Base-by-base conservation (phyloP, 92 coral and sea anemone genomes). In the Zoanthus gigantus region DNA sequence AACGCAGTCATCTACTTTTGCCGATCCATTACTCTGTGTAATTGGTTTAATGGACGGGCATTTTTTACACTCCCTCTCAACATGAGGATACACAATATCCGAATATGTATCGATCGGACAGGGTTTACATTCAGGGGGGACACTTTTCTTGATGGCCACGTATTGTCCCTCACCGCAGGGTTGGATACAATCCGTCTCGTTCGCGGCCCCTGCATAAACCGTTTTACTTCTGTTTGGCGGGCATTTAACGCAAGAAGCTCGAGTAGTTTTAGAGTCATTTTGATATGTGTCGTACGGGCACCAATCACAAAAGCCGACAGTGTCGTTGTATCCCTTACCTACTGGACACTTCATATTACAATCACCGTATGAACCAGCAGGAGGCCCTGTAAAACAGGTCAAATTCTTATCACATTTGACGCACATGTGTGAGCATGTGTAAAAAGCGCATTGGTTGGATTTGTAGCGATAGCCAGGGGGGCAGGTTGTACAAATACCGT, bases 271-370 rank as follows among this genome's bases (percentile, higher is more conserved):
- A 29, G 63, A 46, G 45, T 81, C 75, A 66, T 66, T 81, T 47
- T 66, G 85, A 65, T 81, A 81, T 0, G 85, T 47, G 34, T 81
- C 74, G 46, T 45, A 81, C 13, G 85, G 85, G 30, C 85, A 81
- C 85, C 85, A 81, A 10, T 81, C 85, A 81, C 85, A 81, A 71
- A 81, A 81, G 23, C 85, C 85, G 47, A 81, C 18, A 8, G 61
- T 66, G 61, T 48, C 17, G 58, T 81, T 81, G 71, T 81, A 81
- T 11, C 85, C 85, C 44, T 44, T 81, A n/a, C 85, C 85, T 11
- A 81, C 74, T 14, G 74, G 85, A n/a, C 85, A 81, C 53, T 28
- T 81, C 85, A 81, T 81, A 46, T 81, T 66, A 30, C 85, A 81
- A 16, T 81, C 63, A 1, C 45, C 44, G 63, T 81, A 81, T 13